These are phyloP conservation scores for Thymallus thymallus DNA, from an alignment of 2,113 vertebrate species.

Conservation along the genomic window DNA sequence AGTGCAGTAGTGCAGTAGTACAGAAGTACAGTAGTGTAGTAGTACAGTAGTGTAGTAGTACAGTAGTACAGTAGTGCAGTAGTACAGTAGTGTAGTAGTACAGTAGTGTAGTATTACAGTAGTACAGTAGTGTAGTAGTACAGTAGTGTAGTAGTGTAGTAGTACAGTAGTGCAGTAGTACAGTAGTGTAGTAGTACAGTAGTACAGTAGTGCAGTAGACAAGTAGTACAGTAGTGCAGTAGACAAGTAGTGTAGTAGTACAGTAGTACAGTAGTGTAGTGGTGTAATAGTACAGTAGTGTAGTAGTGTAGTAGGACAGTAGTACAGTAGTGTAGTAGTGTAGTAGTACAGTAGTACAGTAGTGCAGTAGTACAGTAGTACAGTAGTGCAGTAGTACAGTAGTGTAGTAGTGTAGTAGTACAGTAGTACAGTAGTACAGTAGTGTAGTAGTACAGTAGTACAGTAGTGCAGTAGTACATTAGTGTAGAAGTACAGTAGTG, in stretches of 20 bases:
- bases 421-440: slow-evolving; percentile 4
- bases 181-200: too few relatives aligned
- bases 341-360: slow-evolving; percentile 3
- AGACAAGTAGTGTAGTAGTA: neutral
- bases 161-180: slow-evolving; percentile 7
- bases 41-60: too few relatives aligned
- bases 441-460: neutral
- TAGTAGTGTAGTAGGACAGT: too few relatives aligned
- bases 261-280: slow-evolving; percentile 11
- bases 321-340: too few relatives aligned
- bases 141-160: too few relatives aligned
- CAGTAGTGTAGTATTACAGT: neutral
- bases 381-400: neutral
- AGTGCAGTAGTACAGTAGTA: neutral
- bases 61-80: slow-evolving; percentile 4
- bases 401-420: too few relatives aligned
- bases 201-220: too few relatives aligned
- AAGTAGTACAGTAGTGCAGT: too few relatives aligned
- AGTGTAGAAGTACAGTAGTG: neutral
- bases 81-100: neutral
- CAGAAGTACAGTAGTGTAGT: neutral
- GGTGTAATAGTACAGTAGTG: too few relatives aligned
- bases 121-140: too few relatives aligned
- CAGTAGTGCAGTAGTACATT: too few relatives aligned
- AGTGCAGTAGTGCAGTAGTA: neutral